Evolutionary conservation across 1,140 invertebrate genomes (phyloP), one percentile per base, ranked within the genome.

Genomic region (Hyposmocoma kahamanoa): DNA sequence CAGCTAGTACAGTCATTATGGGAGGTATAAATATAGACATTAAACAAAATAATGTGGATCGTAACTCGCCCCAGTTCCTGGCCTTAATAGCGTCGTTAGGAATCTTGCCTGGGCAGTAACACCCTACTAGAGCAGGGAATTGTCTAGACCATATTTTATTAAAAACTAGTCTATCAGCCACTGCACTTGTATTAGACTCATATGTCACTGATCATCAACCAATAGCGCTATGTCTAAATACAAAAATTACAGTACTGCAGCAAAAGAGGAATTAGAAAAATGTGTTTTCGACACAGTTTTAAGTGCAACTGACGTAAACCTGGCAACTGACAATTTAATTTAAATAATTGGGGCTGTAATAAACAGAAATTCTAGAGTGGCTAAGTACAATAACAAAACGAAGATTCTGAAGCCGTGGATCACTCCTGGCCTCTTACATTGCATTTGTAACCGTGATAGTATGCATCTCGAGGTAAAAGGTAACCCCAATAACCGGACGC

Each of bases 401-500:
- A n/a, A 11, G 11, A 26, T 26, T 26, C 11, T 58, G 0, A 65
- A 62, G 26, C 55, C 62, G 0, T 66, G 62, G 55, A 46, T 65
- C 1, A 61, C 58, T 2, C 34, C 55, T 11, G 58, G 62, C 10
- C 32, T 65, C 0, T 17, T 61, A 19, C 19, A 47, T 3, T 66
- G 59, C 18, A 62, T 66, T 1, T 22, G 39, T 1, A 50, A 66
- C 17, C 28, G 62, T 18, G 59, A 66, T 30, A 39, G 19, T 3
- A 50, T 66, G 19, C 54, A 62, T 15, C 13, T 30, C n/a, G 56
- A 47, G 36, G 21, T 4, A 0, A 50, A 49, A 41, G 11, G 6
- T 1, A 17, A 55, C 1, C 55, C 58, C 9, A 49, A 49, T 22
- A 51, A 59, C 36, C 11, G 24, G 24, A 50, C 50, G 8, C 42